Evolutionary conservation across 1,140 invertebrate genomes (phyloP), one percentile per base, ranked within the genome.

Genomic region (Hypothenemus hampei): DNA sequence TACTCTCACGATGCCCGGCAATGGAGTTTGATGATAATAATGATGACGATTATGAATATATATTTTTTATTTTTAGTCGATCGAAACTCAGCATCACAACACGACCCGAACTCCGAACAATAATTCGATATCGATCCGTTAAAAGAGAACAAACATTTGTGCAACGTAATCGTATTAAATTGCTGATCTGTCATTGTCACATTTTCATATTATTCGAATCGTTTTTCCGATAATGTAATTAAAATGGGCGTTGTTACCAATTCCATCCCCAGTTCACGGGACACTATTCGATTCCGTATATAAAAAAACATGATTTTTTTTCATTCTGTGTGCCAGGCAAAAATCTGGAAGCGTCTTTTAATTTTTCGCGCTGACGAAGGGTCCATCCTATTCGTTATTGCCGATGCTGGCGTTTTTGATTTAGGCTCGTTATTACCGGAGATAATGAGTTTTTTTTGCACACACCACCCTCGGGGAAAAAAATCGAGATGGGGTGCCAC

Each of bases 371-470:
- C 26, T 6, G 6, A 29, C 6, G n/a, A 29, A 29, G 26, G 6
- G 6, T 29, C n/a, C 26, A 6, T 29, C n/a, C 6, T n/a, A n/a
- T n/a, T n/a, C 29, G 23, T 48, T 51, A 41, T 51, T 51, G 48
- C 37, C 48, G 6, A 51, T 16, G 21, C 48, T n/a, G 13, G 48
- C 48, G 48, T 51, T 51, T n/a, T 51, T 51, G 48, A 51, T 51
- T 51, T 51, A 41, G 48, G 36, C 48, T 40, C 48, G 48, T 51
- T 51, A 51, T 51, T 51, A 51, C 23, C 36, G 48, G 19, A 41
- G 48, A 51, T 51, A 51, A 51, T 51, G 48, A 51, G 48, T 39
- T 51, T 51, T 51, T 43, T 49, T 41, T 29, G 36, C 48, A 19
- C 37, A 36, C 48, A 23, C 23, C 22, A 26, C 20, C 41, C 13